Conservation (phyloP, 1,140 invertebrate species). For the Brachionus manjavacas region DNA sequence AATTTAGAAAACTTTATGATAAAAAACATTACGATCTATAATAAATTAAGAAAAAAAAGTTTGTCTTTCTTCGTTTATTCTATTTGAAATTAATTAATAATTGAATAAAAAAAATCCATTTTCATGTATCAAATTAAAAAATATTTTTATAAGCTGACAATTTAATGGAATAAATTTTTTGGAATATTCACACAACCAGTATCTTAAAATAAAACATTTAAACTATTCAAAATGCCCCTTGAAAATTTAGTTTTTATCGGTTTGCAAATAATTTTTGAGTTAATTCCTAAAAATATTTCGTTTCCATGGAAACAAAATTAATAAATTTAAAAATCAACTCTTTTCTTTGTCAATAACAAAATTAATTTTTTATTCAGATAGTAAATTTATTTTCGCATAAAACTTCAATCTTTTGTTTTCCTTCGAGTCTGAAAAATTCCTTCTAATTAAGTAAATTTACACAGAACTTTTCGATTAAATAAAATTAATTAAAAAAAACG, state of each 20-base stretch:
- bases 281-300: not conserved
- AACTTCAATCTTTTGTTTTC: not conserved
- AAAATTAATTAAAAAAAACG: not conserved
- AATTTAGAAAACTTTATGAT: too few species aligned
- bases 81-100: too few species aligned
- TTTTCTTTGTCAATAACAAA: not conserved
- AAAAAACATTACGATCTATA: too few species aligned
- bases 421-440: not conserved
- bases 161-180: too few species aligned
- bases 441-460: not conserved
- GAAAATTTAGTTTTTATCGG: not conserved
- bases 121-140: too few species aligned
- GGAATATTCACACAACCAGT: too few species aligned
- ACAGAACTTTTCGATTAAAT: not conserved
- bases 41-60: too few species aligned
- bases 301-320: not conserved
- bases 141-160: too few species aligned
- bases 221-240: not conserved
- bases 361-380: conserved; percentile 25
- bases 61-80: too few species aligned
- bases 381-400: not conserved
- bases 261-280: not conserved
- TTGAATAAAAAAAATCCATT: too few species aligned
- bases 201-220: not conserved
- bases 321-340: not conserved